Base-by-base conservation (phyloP, 2,797 vertebrate genomes). In the Anas bahamensis region DNA sequence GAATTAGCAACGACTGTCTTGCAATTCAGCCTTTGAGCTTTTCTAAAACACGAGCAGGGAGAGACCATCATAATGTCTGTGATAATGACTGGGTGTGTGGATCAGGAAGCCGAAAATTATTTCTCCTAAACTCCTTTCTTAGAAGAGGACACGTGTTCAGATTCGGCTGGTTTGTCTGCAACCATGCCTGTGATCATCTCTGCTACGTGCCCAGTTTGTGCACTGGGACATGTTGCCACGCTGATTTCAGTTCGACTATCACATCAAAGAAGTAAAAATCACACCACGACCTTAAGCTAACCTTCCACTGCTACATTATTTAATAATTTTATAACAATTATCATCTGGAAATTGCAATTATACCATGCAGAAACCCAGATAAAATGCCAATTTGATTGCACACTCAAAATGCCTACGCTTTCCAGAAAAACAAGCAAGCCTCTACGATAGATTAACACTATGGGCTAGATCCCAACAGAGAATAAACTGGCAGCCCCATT, bases 251-350 rank as follows among this genome's bases (percentile, higher is more conserved):
- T 89, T 91, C 12, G 8, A 88, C 55, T 71, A 86, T 56, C 13
- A 57, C 31, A 86, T 60, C 56, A 72, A 83, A 90, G n/a, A 85
- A 68, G 77, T 31, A 90, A 86, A 90, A 93, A 88, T 39, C 69
- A 70, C 37, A 73, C 48, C 28, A 66, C 71, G 91, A 66, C 68
- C 69, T 95, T 89, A 85, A 93, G 81, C 72, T 91, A 91, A 78
- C 83, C 53, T 95, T 96, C 56, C 69, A 84, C 19, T 52, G 63
- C 63, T 91, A 71, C n/a, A 50, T 90, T 89, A 93, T 94, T 96
- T 91, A 86, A 90, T 91, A 89, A 96, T 97, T 95, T 95, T 92
- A 93, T 89, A 94, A 90, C 53, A 93, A 91, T 91, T 91, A 86
- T 81, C 63, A 78, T 83, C 76, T 81, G 85, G 55, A 89, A 86